These are phyloP conservation scores for Alviniconcha strummeri DNA, from an alignment of 2,888 invertebrate species.

Conservation along the genomic window DNA sequence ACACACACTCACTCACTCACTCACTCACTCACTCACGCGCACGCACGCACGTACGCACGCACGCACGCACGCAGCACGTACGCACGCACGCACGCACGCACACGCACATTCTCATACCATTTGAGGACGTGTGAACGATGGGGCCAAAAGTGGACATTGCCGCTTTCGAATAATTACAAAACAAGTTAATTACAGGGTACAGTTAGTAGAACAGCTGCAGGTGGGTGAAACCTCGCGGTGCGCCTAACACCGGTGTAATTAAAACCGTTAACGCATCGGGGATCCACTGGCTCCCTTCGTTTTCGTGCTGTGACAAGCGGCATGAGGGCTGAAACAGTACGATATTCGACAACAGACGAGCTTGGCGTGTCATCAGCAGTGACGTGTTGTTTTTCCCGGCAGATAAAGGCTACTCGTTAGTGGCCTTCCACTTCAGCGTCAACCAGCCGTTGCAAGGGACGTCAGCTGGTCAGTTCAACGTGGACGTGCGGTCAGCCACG, in stretches of 20 bases:
- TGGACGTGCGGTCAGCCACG: conserved; percentile 50
- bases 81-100: background rate
- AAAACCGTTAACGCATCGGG: too few species aligned
- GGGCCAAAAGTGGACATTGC: background rate
- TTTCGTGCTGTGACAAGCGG: too few species aligned
- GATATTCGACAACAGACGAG: background rate
- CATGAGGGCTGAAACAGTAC: too few species aligned
- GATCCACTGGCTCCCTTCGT: too few species aligned
- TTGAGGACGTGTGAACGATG: too few species aligned
- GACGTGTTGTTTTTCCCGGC: conserved; percentile 20
- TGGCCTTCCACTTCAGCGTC: conserved; percentile 59
- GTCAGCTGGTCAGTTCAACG: conserved; percentile 50
- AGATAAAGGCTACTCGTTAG: conserved; percentile 52
- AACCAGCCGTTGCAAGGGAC: conserved; percentile 53
- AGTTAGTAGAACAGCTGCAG: too few species aligned
- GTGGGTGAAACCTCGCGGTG: too few species aligned
- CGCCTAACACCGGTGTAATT: too few species aligned
- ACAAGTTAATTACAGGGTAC: too few species aligned
- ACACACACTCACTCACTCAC: background rate
- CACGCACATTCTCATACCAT: background rate
- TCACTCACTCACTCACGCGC: background rate
- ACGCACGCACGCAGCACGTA: background rate
- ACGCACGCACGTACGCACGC: background rate
- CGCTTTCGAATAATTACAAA: too few species aligned
- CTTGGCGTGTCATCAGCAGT: background rate